Evolutionary conservation across 2,888 invertebrate genomes (phyloP).

Genomic region (Scelioninae gen. 2): DNA sequence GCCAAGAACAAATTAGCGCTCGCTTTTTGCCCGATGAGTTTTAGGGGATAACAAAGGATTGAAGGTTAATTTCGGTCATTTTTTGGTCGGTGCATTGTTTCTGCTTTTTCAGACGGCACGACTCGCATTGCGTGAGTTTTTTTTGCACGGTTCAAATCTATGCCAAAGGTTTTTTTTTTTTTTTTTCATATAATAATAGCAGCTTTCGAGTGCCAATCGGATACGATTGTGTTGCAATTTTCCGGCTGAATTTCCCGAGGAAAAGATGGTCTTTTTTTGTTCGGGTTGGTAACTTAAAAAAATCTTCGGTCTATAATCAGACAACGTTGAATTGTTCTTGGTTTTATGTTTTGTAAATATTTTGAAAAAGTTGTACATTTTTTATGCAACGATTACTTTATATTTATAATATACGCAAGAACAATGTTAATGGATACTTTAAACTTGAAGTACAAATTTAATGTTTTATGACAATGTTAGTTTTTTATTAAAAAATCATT

Average conservation of each 20-base stretch:
- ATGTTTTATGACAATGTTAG: not conserved
- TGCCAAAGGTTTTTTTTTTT: too few relatives aligned
- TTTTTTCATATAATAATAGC: not conserved
- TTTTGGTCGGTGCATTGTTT: not conserved
- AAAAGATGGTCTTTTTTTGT: constrained; percentile 14
- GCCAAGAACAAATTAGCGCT: not conserved
- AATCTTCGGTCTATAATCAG: not conserved
- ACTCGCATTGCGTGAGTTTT: too few relatives aligned
- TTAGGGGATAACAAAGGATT: not conserved
- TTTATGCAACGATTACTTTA: not conserved
- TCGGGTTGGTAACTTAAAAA: constrained; percentile 16
- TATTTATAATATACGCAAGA: not conserved
- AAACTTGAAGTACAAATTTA: too few relatives aligned
- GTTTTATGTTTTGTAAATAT: constrained; percentile 8
- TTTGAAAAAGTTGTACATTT: constrained; percentile 9
- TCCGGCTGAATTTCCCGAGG: not conserved
- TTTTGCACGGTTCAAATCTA: too few relatives aligned
- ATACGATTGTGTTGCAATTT: constrained; percentile 5
- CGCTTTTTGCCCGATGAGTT: not conserved
- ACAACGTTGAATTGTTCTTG: constrained; percentile 1
- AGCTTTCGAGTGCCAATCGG: too few relatives aligned
- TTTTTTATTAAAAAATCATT: not conserved
- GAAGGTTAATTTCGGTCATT: constrained; percentile 1
- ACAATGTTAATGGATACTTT: too few relatives aligned
- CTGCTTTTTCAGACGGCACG: not conserved